Evolutionary conservation across 2,797 vertebrate species (phyloP).

Genomic region (Phrynocephalus vlangalii): DNA sequence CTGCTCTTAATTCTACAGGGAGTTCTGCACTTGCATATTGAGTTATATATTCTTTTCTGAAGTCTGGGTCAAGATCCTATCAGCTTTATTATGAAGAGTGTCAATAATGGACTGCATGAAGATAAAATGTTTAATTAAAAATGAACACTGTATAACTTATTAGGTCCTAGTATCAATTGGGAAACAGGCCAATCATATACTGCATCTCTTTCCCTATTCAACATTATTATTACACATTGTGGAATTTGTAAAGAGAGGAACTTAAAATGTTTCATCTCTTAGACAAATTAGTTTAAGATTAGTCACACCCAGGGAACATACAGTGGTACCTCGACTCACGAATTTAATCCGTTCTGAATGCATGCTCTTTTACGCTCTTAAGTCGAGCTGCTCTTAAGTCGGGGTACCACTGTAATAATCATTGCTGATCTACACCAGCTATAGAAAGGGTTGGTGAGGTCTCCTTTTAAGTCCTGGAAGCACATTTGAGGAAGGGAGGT

Average conservation of each 20-base stretch:
- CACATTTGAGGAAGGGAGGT: too few species aligned
- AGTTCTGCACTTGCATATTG: constrained; percentile 61
- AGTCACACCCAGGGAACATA: constrained; percentile 30
- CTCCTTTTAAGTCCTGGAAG: not conserved
- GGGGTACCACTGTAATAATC: too few species aligned
- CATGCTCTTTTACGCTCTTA: too few species aligned
- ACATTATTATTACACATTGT: constrained; percentile 43
- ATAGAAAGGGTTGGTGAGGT: constrained; percentile 24
- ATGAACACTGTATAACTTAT: constrained; percentile 68
- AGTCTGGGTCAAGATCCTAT: constrained; percentile 71
- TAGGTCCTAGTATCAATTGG: constrained; percentile 60
- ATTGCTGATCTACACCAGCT: constrained; percentile 37
- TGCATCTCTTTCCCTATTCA: constrained; percentile 33
- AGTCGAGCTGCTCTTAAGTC: too few species aligned
- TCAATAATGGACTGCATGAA: constrained; percentile 64
- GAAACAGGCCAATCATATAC: constrained; percentile 55
- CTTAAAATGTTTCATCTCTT: constrained; percentile 25
- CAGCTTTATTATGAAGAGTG: constrained; percentile 68
- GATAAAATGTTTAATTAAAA: constrained; percentile 77
- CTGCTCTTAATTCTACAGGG: constrained; percentile 63
- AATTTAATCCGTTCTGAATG: too few species aligned
- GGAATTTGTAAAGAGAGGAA: constrained; percentile 37
- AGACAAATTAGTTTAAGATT: constrained; percentile 50
- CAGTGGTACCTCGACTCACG: too few species aligned
- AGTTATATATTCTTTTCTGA: constrained; percentile 68